Percentiles rank a stretch among this genome's conserved stretches.
phyloP scores from a whole-genome alignment of 2,888 invertebrate genomes.

The Microctonus brassicae region DNA sequence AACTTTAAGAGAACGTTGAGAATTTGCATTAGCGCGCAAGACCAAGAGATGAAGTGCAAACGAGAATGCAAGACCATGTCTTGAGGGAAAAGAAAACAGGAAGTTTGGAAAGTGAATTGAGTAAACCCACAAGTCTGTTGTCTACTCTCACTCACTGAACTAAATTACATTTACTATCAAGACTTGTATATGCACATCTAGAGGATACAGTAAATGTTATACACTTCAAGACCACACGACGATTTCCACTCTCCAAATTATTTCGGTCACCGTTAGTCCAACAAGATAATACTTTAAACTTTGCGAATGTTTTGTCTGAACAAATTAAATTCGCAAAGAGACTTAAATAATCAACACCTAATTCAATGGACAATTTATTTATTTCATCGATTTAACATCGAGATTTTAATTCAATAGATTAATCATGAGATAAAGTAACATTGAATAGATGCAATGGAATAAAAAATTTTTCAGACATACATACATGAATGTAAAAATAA shows the following conservation, averaged over 20 bases:
- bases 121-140: slow-evolving; percentile 12
- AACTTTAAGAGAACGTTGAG: background rate
- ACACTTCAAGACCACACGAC: background rate
- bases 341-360: background rate
- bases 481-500: background rate
- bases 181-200: background rate
- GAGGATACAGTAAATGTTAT: background rate
- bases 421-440: background rate
- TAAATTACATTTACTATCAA: slow-evolving; percentile 9
- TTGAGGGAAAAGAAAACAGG: background rate
- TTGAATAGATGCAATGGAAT: background rate
- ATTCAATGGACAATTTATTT: slow-evolving; percentile 17
- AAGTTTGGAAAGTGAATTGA: slow-evolving; percentile 21
- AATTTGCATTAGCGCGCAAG: background rate
- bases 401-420: slow-evolving; percentile 25
- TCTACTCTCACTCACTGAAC: background rate
- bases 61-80: background rate
- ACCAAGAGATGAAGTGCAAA: background rate
- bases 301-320: background rate
- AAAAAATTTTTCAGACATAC: background rate
- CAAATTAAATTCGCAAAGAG: slow-evolving; percentile 8
- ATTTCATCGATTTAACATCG: background rate
- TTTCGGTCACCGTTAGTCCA: background rate
- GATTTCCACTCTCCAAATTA: background rate
- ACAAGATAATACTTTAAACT: background rate